Evolutionary conservation across 2,113 vertebrate species (phyloP).

Genomic region (Stigmatopora argus): DNA sequence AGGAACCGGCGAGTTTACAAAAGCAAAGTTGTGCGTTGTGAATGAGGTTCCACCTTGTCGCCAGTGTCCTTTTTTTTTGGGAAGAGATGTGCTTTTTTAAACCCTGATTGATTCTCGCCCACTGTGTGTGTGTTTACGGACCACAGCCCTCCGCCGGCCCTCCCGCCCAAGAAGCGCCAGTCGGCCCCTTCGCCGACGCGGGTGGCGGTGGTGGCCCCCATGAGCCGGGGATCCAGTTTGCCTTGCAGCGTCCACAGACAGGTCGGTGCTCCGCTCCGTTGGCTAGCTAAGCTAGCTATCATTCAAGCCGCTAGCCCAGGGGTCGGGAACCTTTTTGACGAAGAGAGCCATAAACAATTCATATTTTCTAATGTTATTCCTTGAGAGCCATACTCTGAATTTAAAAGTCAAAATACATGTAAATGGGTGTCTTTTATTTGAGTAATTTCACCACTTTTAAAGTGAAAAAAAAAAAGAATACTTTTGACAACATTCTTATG

Average conservation of each 20-base stretch:
- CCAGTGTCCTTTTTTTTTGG: background rate
- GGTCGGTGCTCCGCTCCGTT: constrained; percentile 69
- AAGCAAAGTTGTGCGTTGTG: background rate
- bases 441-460: no score
- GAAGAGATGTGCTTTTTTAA: constrained; percentile 24
- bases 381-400: no score
- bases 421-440: no score
- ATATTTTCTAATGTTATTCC: no score
- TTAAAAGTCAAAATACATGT: no score
- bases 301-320: no score
- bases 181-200: constrained; percentile 89
- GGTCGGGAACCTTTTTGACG: no score
- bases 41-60: background rate
- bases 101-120: constrained; percentile 22
- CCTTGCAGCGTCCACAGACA: constrained; percentile 87
- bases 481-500: no score
- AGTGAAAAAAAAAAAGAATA: no score
- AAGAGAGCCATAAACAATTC: no score
- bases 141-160: constrained; percentile 76
- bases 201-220: constrained; percentile 91
- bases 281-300: no score
- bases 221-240: constrained; percentile 92
- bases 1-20: background rate
- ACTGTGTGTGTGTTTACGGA: constrained; percentile 1
- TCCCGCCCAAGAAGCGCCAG: constrained; percentile 94